Base-by-base conservation (phyloP, 2,113 vertebrate genomes). In the Noctilio leporinus region DNA sequence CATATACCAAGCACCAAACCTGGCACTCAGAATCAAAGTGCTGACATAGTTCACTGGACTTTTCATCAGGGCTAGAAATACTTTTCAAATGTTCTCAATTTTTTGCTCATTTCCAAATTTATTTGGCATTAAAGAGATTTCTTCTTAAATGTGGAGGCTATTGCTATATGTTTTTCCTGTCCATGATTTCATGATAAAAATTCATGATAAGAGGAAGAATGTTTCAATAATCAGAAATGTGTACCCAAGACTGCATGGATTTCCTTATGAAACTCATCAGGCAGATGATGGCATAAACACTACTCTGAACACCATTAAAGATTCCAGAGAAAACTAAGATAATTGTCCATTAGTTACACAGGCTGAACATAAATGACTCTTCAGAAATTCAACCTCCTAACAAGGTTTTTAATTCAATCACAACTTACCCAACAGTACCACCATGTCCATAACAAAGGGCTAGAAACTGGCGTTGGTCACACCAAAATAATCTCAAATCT, bases 301-400 rank as follows among this genome's bases (percentile, higher is more conserved):
- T 35, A 38, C 51, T 86, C 69, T 47, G 43, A 43, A 94, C 93
- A 51, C 81, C 88, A 62, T 86, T 94, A 89, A 14, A 59, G 75
- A 94, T 86, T 85, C 86, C 93, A 89, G 30, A 84, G 38, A 10
- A 93, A 92, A 94, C 30, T 3, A 80, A 96, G 47, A n/a, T 85
- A 59, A 94, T 76, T 95, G 86, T 49, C 82, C 91, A 59, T 97
- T 88, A 93, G 91, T 78, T 81, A 94, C 69, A 96, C 84, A 26
- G 40, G 65, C 85, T 96, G 86, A 85, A 86, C 84, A 62, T 43
- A 94, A 94, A 81, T 55, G 92, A 35, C 62, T 35, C 10, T 53
- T 73, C 45, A 85, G 75, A 93, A 87, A 89, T 62, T 16, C 43
- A 75, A 38, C 87, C 69, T 92, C 55, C 67, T 88, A 91, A 94